phyloP scores from a whole-genome alignment of 2,797 vertebrate species.

The Syngnathus acus region DNA sequence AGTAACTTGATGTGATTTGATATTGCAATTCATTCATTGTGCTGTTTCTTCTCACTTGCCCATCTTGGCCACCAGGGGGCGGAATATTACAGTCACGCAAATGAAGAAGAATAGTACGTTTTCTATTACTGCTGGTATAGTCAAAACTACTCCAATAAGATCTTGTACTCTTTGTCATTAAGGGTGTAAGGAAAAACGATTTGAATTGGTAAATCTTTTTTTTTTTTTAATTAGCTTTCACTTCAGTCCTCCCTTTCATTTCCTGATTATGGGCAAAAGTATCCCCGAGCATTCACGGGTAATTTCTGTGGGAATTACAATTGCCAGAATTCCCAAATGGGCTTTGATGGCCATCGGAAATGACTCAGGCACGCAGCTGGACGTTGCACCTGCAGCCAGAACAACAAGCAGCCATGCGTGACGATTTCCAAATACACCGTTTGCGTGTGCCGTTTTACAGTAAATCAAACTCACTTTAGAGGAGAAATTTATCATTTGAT shows the following conservation, averaged over 20 bases:
- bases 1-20: too few species aligned
- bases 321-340: conserved; percentile 42
- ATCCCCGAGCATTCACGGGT: neutral
- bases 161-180: too few species aligned
- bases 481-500: neutral
- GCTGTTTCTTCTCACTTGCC: too few species aligned
- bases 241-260: neutral
- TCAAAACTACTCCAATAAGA: too few species aligned
- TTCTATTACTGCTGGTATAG: too few species aligned
- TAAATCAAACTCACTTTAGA: neutral
- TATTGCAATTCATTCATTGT: too few species aligned
- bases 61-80: too few species aligned
- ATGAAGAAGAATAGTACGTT: too few species aligned
- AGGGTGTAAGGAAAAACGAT: too few species aligned
- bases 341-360: conserved; percentile 51
- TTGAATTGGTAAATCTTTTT: too few species aligned
- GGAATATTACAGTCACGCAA: too few species aligned
- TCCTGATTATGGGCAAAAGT: conserved; percentile 13
- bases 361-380: conserved; percentile 71
- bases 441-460: neutral
- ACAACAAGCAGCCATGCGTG: conserved; percentile 62
- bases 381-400: conserved; percentile 67
- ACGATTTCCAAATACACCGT: conserved; percentile 12
- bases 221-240: conserved; percentile 1
- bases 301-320: neutral